Base-by-base conservation (phyloP, 2,888 invertebrate species). In the Belgica antarctica region DNA sequence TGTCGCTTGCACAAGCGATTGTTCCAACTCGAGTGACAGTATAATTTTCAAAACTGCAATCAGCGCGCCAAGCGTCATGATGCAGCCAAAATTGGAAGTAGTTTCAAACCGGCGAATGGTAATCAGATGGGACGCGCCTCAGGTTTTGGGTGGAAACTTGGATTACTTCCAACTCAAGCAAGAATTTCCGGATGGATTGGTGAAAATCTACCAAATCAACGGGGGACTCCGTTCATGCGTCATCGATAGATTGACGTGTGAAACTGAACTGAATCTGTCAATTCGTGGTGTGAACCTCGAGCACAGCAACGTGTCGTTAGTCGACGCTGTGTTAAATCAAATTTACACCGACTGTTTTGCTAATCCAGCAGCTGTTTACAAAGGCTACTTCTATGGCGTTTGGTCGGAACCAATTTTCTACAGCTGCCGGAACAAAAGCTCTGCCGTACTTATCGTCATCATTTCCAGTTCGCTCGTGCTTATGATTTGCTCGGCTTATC, bases 1-100 rank as follows among this genome's bases (percentile, higher is more conserved):
- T 19, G 19, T 70, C 1, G 70, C 70, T 8, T 61, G 61, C 27
- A 70, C 70, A 15, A 41, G 59, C 17, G 34, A 36, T 19, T 61
- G 70, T 12, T 70, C 70, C 1, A 12, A n/a, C 1, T 15, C 70
- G 19, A 46, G 61, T 70, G 70, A 52, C 1, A 46, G 61, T 5
- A 10, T 70, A 27, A 17, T 3, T 15, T 10, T 61, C 5, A 25
- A 19, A 61, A 70, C 70, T 10, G 59, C 31, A 59, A 24, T 70
- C 4, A 61, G 70, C 8, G 25, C 10, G 7, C 61, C 70, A 1
- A 36, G 61, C 5, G 22, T 5, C 15, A 61, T 70, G 1, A 25
- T 10, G n/a, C 25, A 25, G 4, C 19, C 34, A 22, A 24, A 15
- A 17, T n/a, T 41, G n/a, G 5, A 41, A 7, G 1, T 3, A 15